These are phyloP conservation scores for Drosophila miranda DNA, from an alignment of 1,140 invertebrate species.

Conservation along the genomic window DNA sequence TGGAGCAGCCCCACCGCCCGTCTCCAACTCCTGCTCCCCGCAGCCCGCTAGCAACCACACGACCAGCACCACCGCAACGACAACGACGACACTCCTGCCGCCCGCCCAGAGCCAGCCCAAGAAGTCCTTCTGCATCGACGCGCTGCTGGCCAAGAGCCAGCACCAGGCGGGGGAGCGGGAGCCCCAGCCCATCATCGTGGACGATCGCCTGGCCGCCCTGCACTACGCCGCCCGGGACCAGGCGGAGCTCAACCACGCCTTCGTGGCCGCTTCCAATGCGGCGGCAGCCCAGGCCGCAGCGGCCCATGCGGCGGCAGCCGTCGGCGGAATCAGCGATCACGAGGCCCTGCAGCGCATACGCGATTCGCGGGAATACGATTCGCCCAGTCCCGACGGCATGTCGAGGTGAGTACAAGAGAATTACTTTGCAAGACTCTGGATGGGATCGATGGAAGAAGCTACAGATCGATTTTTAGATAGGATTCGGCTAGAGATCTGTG, in stretches of 20 bases:
- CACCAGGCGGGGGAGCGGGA: constrained; percentile 34
- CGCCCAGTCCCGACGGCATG: constrained; percentile 82
- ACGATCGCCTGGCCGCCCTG: constrained; percentile 65
- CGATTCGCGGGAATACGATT: constrained; percentile 77
- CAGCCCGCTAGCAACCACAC: constrained; percentile 25
- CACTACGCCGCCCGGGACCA: constrained; percentile 75
- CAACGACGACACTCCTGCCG: constrained; percentile 44
- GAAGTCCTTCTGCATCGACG: constrained; percentile 88
- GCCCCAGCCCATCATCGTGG: constrained; percentile 46
- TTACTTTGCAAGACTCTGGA: no score
- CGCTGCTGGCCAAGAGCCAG: constrained; percentile 84
- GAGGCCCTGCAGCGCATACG: constrained; percentile 76
- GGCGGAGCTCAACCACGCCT: constrained; percentile 64
- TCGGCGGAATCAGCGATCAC: constrained; percentile 70
- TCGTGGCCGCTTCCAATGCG: constrained; percentile 70
- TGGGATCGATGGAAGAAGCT: no score
- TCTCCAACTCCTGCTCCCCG: constrained; percentile 6
- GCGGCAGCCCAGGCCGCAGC: constrained; percentile 59
- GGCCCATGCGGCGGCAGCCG: constrained; percentile 55
- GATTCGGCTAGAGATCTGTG: no score
- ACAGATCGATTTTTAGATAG: no score
- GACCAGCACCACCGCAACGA: constrained; percentile 36
- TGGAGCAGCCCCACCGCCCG: constrained; percentile 16
- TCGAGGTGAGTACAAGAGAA: constrained; percentile 65
- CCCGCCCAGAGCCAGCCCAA: constrained; percentile 80